Conservation (phyloP, 1,140 invertebrate species). For the Potamilus streckersoni region DNA sequence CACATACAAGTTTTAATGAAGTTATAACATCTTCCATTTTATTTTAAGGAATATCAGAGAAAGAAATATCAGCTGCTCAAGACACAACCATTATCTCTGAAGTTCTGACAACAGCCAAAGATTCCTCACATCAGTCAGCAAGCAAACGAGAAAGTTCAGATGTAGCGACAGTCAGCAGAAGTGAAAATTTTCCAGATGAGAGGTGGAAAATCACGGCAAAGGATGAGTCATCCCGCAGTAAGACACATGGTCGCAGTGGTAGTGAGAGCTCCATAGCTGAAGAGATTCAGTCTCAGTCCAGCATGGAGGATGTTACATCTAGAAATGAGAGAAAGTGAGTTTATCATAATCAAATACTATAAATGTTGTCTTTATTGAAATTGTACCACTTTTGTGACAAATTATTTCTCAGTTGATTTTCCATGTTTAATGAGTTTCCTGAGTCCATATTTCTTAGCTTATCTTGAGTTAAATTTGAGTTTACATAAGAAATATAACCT, state of each 20-base stretch:
- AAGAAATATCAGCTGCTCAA: conserved; percentile 7
- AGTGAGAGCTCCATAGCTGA: conserved; percentile 59
- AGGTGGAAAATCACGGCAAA: conserved; percentile 25
- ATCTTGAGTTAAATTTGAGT: too few relatives aligned
- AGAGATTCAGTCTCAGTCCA: conserved; percentile 44
- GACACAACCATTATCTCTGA: conserved; percentile 41
- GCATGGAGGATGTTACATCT: conserved; percentile 31
- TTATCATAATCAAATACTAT: too few relatives aligned
- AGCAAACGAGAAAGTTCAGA: conserved; percentile 29
- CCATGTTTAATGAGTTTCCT: too few relatives aligned
- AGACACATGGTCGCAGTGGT: conserved; percentile 40
- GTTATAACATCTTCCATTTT: too few relatives aligned
- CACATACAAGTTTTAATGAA: too few relatives aligned
- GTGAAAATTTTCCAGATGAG: conserved; percentile 41
- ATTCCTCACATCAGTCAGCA: conserved; percentile 28
- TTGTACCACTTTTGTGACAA: too few relatives aligned
- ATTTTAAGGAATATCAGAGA: too few relatives aligned
- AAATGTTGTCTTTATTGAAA: too few relatives aligned
- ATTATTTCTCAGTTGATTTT: too few relatives aligned
- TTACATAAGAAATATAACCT: too few relatives aligned
- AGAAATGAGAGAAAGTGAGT: conserved; percentile 31
- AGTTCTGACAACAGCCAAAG: conserved; percentile 36
- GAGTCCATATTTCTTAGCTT: too few relatives aligned
- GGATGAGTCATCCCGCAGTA: conserved; percentile 16
- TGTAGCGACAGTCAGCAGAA: conserved; percentile 25